These are phyloP conservation scores for Tenthredo notha DNA, from an alignment of 2,888 invertebrate genomes.

Conservation along the genomic window DNA sequence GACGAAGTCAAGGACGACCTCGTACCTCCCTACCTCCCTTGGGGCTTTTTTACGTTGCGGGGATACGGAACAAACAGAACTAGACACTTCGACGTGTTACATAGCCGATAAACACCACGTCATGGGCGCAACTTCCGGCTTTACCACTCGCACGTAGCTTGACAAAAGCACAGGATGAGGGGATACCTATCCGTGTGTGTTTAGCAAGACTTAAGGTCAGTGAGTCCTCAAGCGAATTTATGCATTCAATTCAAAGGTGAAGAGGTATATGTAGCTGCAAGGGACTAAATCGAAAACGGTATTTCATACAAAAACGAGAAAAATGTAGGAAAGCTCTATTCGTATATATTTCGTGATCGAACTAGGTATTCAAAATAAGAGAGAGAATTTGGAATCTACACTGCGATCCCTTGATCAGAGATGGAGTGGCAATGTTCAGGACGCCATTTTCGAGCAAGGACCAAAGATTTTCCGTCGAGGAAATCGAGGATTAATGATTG, in stretches of 20 bases:
- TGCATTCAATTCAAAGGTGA: background rate
- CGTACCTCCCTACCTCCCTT: background rate
- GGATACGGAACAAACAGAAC: constrained; percentile 24
- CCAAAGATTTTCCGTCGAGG: constrained; percentile 63
- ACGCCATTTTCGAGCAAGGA: constrained; percentile 49
- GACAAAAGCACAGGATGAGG: background rate
- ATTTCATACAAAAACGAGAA: background rate
- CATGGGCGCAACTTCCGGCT: constrained; percentile 1
- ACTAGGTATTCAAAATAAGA: background rate
- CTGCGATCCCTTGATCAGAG: background rate
- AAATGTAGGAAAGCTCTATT: background rate
- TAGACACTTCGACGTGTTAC: constrained; percentile 31
- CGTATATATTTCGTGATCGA: background rate
- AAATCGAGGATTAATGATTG: constrained; percentile 68
- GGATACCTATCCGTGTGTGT: background rate
- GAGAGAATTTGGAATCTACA: background rate
- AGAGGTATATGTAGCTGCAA: background rate
- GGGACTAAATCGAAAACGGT: background rate
- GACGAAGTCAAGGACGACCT: constrained; percentile 14
- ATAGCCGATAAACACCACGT: constrained; percentile 36
- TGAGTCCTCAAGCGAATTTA: background rate
- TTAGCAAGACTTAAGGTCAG: background rate
- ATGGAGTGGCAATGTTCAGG: background rate
- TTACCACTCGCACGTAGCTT: background rate
- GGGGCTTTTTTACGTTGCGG: constrained; percentile 7